phyloP scores from a whole-genome alignment of 2,797 vertebrate genomes.

The Miichthys miiuy region DNA sequence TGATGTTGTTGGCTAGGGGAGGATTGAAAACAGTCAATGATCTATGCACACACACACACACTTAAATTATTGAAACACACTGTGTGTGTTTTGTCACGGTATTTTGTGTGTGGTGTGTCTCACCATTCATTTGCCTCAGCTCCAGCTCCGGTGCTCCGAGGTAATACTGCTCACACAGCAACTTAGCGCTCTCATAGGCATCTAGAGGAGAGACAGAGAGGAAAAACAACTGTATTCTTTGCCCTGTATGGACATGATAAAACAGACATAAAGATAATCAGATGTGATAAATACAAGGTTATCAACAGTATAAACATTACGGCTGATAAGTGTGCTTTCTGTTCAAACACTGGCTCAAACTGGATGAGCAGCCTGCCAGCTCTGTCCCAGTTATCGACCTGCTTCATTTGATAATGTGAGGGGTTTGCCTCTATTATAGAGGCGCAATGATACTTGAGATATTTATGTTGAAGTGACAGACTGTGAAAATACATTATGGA shows the following conservation, averaged over 20 bases:
- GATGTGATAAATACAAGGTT: slow-evolving; percentile 10
- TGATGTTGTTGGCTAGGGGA: slow-evolving; percentile 77
- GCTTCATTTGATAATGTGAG: neutral
- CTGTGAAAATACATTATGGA: neutral
- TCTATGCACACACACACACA: neutral
- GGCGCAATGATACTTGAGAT: neutral
- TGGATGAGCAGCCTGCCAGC: neutral
- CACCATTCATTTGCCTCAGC: slow-evolving; percentile 88
- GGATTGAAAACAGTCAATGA: neutral
- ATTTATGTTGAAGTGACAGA: neutral
- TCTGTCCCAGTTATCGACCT: slow-evolving; percentile 5
- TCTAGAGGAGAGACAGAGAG: slow-evolving; percentile 73
- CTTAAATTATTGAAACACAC: neutral
- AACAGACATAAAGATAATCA: slow-evolving; percentile 11
- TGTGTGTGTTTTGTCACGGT: neutral
- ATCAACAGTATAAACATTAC: neutral
- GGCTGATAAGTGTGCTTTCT: neutral
- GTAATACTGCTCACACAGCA: slow-evolving; percentile 92
- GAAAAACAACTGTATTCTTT: slow-evolving; percentile 18
- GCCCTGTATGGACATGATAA: neutral
- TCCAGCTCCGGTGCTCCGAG: slow-evolving; percentile 90
- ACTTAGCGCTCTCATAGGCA: slow-evolving; percentile 90
- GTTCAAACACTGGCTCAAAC: slow-evolving; percentile 6
- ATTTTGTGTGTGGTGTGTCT: slow-evolving; percentile 47
- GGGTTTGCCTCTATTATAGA: neutral